These are phyloP conservation scores for Platysteira castanea DNA, from an alignment of 2,113 vertebrate species.

Conservation along the genomic window DNA sequence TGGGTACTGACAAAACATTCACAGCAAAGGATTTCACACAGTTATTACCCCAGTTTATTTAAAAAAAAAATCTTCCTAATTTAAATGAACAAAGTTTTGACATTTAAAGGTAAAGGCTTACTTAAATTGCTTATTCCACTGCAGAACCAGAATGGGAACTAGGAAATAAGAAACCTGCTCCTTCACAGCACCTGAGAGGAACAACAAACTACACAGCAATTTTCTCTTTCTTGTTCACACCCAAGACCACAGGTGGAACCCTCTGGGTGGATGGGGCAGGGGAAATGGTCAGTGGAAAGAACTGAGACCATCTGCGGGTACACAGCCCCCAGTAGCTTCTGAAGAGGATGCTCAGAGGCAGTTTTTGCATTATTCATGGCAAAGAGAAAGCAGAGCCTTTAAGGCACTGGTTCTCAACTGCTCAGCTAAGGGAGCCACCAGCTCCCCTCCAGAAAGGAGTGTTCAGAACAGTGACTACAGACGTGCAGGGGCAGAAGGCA, in stretches of 20 bases:
- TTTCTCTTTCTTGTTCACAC: neutral
- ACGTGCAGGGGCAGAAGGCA: neutral
- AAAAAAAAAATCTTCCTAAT: neutral
- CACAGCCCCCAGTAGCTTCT: neutral
- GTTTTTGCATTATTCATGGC: neutral
- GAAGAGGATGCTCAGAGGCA: neutral
- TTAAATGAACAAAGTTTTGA: neutral
- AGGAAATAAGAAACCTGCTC: neutral
- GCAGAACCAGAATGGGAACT: neutral
- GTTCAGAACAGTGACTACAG: neutral
- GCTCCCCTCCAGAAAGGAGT: neutral
- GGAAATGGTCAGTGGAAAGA: neutral
- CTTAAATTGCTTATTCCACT: neutral
- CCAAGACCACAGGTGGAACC: neutral
- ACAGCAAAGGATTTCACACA: neutral
- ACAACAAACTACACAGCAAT: neutral
- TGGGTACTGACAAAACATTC: neutral
- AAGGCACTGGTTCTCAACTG: neutral
- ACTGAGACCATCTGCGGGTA: neutral
- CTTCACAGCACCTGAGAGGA: neutral
- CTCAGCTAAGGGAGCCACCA: neutral
- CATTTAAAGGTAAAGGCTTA: neutral
- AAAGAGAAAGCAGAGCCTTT: neutral
- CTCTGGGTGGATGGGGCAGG: neutral
- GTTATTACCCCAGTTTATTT: neutral